Base-by-base conservation (phyloP, 1,140 invertebrate genomes). In the Tenebrio molitor region DNA sequence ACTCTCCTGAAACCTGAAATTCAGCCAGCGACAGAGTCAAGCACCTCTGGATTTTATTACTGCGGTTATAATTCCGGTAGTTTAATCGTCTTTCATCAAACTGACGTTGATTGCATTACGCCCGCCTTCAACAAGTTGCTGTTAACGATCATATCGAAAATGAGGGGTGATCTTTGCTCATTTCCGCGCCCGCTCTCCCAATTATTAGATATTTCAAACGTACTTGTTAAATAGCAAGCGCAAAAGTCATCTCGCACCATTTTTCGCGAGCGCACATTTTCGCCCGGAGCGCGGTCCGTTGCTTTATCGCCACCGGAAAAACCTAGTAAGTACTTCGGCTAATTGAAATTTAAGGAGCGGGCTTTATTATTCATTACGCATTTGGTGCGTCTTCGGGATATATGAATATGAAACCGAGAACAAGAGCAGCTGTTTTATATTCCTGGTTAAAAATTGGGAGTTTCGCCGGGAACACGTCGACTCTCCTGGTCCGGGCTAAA, bases 101-200 rank as follows among this genome's bases (percentile, higher is more conserved):
- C 67, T 71, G 69, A 71, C 69, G 69, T 71, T 71, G 69, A 71
- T 71, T 71, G 69, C 46, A 71, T 71, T 71, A 71, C 53, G 36
- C 50, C 50, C 33, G 33, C 39, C 46, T 50, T 71, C 53, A 71
- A 71, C 69, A 71, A 71, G 69, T 71, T 50, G 69, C 53, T 71
- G 46, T 41, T 50, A 50, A 62, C 41, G 50, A 65, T 58, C 50
- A 58, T 58, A 58, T 58, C 50, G 50, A 58, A 58, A 58, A 58
- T 58, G 50, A 58, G 50, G 50, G 23, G 50, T 58, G 50, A 58
- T 58, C 50, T 58, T 58, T 58, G 50, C 50, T 58, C 50, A 58
- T 58, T 58, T 65, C 33, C 34, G 15, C 62, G 6, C 62, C 14
- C 12, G 33, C 39, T 65, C 62, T 36, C 62, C 15, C 19, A 29